Evolutionary conservation across 2,113 vertebrate genomes (phyloP), one percentile per base, ranked within the genome.

Genomic region (Stigmatopora argus): DNA sequence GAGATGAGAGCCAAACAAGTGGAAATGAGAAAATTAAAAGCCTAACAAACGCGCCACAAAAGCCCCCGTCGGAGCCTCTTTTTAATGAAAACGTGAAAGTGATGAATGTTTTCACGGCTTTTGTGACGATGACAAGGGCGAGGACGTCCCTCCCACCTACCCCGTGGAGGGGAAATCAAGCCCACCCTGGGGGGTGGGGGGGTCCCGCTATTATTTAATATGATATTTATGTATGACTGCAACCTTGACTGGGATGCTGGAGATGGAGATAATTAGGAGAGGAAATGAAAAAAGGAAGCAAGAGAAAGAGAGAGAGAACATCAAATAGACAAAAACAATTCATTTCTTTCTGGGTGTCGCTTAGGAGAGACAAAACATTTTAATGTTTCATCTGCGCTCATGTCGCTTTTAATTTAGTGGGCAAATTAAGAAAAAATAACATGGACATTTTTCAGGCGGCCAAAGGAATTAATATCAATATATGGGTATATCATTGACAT

Each of bases 31-130:
- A 41, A 41, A 41, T 41, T 41, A 41, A 41, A 41, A 41, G 38
- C 38, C 38, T 41, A 41, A 41, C 38, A 41, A 41, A 41, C 9
- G 38, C 38, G 38, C 38, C 7, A 41, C 38, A 10, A 7, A 41
- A 41, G 38, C 38, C 44, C 3, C 6, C 21, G 31, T 38, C 41
- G 34, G 10, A 64, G 8, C 34, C 2, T 13, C 51, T 49, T 75
- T 53, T 58, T 70, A 74, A 77, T 74, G 67, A 67, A 53, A 64
- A 53, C 55, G 38, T 67, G 64, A 74, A 76, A 67, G 44, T 53
- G 74, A 78, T 78, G 38, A 71, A 80, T 73, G 63, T 17, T 67
- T 80, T 70, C 21, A 71, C 71, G 64, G 69, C 53, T 51, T 5
- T n/a, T 6, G 34, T 31, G 35, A 65, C 2, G 58, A 59, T n/a